Evolutionary conservation across 2,797 vertebrate genomes (phyloP), one percentile per base, ranked within the genome.

Genomic region (Otolemur crassicaudatus): DNA sequence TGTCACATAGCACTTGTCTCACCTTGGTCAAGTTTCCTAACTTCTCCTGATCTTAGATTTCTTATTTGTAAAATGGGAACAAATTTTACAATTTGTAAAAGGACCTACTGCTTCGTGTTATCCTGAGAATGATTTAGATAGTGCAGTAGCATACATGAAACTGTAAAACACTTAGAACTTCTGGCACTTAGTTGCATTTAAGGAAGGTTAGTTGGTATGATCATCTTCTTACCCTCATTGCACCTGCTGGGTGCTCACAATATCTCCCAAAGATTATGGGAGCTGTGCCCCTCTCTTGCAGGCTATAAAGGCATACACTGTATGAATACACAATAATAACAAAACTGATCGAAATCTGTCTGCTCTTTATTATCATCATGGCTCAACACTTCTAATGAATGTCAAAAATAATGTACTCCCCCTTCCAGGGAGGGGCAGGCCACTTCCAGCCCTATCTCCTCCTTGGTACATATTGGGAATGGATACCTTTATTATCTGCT

Each of bases 1-100:
- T 76, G 20, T 23, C 22, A 67, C 60, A 84, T 70, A 49, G 10
- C 23, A 63, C 4, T 5, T 76, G 10, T 56, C 53, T 76, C 37
- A 34, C 25, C 25, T 46, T 73, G 73, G 53, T 69, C 46, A 94
- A 83, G 1, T 93, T 85, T 91, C 31, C 72, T 91, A 83, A 89
- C 85, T 13, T 72, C 29, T 88, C 53, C 7, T 73, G 49, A 56
- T 34, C 31, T 82, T 86, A 58, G 34, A 58, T 90, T 76, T 94
- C 43, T 97, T 53, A 69, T 53, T 85, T 85, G 43, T 79, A 70
- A 90, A 87, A 87, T 87, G 72, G 20, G 17, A 65, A 58, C 67
- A 75, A 14, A 40, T 40, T 40, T 40, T 40, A 40, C 40, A 40
- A 40, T 40, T 40, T 40, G 40, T 76, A 60, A 76, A 11, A 43